A percentile compares a stretch with the other conserved stretches of the same genome.
Evolutionary conservation across 2,797 vertebrate genomes (phyloP).

Genomic region (Antrozous pallidus): DNA sequence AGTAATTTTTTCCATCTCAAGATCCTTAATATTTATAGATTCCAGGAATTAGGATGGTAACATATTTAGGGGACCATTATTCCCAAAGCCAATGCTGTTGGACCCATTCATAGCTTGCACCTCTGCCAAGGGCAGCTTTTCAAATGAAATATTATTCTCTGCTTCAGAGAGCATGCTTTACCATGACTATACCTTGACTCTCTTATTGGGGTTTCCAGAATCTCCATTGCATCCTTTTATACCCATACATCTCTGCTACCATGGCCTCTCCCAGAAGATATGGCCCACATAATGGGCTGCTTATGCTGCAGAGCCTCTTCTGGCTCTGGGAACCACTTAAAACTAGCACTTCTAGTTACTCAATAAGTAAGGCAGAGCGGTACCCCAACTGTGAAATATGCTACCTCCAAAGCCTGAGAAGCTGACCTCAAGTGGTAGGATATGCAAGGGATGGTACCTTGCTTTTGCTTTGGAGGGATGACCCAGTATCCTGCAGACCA

Average conservation of each 20-base stretch:
- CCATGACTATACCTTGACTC: neutral
- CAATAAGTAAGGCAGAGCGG: neutral
- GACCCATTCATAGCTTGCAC: neutral
- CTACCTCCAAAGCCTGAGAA: neutral
- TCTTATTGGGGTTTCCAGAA: neutral
- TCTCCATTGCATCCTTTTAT: neutral
- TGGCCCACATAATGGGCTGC: neutral
- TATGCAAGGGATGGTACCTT: neutral
- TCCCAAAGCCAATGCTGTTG: neutral
- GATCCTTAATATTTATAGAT: neutral
- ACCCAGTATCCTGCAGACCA: neutral
- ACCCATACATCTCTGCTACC: neutral
- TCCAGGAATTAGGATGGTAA: neutral
- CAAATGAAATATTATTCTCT: neutral
- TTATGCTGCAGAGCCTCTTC: neutral
- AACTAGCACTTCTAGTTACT: neutral
- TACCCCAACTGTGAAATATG: neutral
- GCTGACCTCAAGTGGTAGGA: neutral
- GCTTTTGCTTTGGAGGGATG: neutral
- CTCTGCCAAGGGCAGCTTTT: neutral
- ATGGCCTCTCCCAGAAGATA: neutral
- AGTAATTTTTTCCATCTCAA: no score
- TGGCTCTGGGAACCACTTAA: neutral
- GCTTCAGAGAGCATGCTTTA: neutral
- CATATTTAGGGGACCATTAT: neutral